Evolutionary conservation across 2,113 vertebrate genomes (phyloP).

Genomic region (Tursiops truncatus): DNA sequence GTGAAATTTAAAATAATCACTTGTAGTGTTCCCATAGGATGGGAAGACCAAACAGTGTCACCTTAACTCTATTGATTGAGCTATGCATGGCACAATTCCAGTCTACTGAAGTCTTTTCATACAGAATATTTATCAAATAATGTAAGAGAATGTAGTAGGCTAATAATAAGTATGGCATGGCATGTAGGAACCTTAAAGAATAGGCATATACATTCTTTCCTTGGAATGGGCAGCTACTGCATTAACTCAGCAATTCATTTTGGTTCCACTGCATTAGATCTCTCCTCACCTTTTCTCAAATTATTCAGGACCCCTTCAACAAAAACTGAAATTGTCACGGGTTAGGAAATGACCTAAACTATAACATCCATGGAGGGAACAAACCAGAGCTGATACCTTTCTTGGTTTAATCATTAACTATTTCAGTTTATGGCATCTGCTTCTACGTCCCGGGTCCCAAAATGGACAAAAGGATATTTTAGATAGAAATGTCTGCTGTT

Average conservation of each 20-base stretch:
- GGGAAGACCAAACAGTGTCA: not conserved
- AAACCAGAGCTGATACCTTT: not conserved
- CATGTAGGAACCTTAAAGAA: not conserved
- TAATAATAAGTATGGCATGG: not conserved
- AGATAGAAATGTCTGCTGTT: not conserved
- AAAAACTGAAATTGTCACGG: not conserved
- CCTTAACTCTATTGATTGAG: not conserved
- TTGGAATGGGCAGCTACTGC: not conserved
- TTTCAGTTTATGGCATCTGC: not conserved
- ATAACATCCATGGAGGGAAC: not conserved
- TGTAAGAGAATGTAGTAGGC: not conserved
- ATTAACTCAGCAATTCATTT: not conserved
- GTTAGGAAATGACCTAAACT: not conserved
- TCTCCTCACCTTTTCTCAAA: not conserved
- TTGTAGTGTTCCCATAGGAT: not conserved
- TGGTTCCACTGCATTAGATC: not conserved
- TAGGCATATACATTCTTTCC: not conserved
- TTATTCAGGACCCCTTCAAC: not conserved
- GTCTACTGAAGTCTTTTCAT: not conserved
- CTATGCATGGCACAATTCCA: not conserved
- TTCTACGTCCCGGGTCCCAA: not conserved
- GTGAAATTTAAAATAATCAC: not conserved
- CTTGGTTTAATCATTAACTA: conserved; percentile 34
- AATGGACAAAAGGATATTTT: not conserved
- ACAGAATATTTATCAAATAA: not conserved